Evolutionary conservation across 37 sponge, comb jelly and placozoan genomes (phyloP), one percentile per base, ranked within the genome.

Genomic region (Ephydatia muelleri): DNA sequence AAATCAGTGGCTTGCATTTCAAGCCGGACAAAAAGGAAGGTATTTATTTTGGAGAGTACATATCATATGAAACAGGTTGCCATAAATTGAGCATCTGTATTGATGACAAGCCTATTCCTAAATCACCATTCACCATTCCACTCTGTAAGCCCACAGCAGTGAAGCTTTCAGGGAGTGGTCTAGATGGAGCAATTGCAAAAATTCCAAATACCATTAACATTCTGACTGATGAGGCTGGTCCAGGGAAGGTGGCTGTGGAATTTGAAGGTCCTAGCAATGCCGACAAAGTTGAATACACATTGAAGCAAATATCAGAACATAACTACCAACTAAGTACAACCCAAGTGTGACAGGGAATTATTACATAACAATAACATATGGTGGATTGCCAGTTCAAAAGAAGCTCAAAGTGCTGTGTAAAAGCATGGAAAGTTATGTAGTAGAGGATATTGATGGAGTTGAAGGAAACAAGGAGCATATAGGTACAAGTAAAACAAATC

Each of bases 71-170:
- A 31, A 86, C 90, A 0, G 97, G 97, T 30, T 71, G 80, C 14
- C 90, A 95, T 67, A 57, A 36, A 21, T 86, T 98, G 43, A 82
- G 86, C 39, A 91, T 93, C 26, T 89, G 78, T 26, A 91, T 90
- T 88, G 92, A 80, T 70, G 88, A 89, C 39, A 89, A 93, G 21
- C 75, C 75, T 16, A 83, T 98, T 29, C 84, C 91, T 27, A 82
- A 77, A 48, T 90, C 92, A 49, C 93, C 92, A 2, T 98, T 91
- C 82, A n/a, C 31, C 27, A 95, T 95, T 11, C 80, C 90, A 26
- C 84, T 96, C 37, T 77, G 81, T 70, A 73, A 93, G 38, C 90
- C 93, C 0, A 73, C 32, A 75, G 87, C 84, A 36, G 93, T 93
- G 0, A 49, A 82, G 2, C 74, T 93, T 22, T 67, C 49, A 12